Evolutionary conservation across 1,140 invertebrate species (phyloP).

Genomic region (Drosophila takahashii): DNA sequence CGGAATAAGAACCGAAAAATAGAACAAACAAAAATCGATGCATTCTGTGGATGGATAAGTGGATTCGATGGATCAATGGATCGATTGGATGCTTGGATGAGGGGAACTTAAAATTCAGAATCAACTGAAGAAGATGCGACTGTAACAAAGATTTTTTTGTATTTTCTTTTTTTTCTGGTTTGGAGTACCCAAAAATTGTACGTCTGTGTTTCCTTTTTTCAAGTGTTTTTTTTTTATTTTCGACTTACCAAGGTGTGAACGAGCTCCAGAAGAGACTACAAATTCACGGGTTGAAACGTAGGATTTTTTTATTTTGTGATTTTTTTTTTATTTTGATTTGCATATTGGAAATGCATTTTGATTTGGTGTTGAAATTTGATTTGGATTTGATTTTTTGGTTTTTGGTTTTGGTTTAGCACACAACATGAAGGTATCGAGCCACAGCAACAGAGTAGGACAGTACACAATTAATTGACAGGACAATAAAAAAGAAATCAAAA

Average conservation of each 20-base stretch:
- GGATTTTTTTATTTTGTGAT: conserved; percentile 60
- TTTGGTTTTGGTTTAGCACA: conserved; percentile 74
- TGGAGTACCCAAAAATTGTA: conserved; percentile 42
- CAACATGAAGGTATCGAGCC: conserved; percentile 85
- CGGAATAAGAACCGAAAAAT: conserved; percentile 25
- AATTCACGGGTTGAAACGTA: conserved; percentile 77
- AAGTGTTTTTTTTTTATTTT: conserved; percentile 57
- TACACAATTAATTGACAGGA: conserved; percentile 87
- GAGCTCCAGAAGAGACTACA: conserved; percentile 98
- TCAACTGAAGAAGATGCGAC: conserved; percentile 48
- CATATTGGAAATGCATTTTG: conserved; percentile 65
- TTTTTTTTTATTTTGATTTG: conserved; percentile 56
- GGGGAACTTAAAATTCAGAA: conserved; percentile 41
- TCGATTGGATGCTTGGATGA: conserved; percentile 32
- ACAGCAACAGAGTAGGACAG: conserved; percentile 87
- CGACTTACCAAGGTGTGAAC: conserved; percentile 97
- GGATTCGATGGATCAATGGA: conserved; percentile 23
- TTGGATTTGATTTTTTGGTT: conserved; percentile 53
- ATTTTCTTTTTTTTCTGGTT: conserved; percentile 27
- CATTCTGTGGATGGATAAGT: conserved; percentile 32
- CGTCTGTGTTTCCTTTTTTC: conserved; percentile 61
- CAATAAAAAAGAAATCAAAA: conserved; percentile 84
- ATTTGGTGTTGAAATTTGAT: conserved; percentile 66
- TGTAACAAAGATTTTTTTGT: conserved; percentile 53
- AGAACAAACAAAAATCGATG: conserved; percentile 38